Evolutionary conservation across 2,888 invertebrate species (phyloP).

Genomic region (Hypselothyrea guttata): DNA sequence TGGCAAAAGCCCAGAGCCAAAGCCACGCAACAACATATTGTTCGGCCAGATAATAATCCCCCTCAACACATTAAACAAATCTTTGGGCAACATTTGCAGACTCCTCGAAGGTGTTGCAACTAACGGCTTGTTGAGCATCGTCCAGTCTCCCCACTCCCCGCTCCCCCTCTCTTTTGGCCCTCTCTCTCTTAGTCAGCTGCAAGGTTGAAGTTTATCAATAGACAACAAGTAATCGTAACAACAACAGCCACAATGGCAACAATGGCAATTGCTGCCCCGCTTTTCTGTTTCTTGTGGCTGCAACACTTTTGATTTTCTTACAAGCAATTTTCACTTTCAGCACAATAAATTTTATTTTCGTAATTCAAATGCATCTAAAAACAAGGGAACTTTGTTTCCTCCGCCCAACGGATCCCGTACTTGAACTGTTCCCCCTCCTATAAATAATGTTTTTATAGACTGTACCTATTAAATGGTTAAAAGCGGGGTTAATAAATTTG

Average conservation of each 20-base stretch:
- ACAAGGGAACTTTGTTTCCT: conserved; percentile 54
- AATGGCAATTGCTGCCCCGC: conserved; percentile 13
- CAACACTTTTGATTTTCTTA: conserved; percentile 21
- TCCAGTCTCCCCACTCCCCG: neutral
- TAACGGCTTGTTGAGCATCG: conserved; percentile 1
- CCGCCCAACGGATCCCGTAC: too few species aligned
- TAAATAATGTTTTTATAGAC: too few species aligned
- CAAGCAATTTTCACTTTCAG: conserved; percentile 75
- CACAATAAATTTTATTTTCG: conserved; percentile 65
- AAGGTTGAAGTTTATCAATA: conserved; percentile 49
- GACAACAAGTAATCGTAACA: conserved; percentile 19
- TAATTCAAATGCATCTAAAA: conserved; percentile 46
- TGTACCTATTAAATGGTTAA: too few species aligned
- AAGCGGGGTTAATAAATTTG: too few species aligned
- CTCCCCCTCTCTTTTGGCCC: too few species aligned
- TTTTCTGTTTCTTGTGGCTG: conserved; percentile 6
- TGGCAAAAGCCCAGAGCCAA: conserved; percentile 36
- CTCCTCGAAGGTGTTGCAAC: conserved; percentile 51
- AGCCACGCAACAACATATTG: conserved; percentile 51
- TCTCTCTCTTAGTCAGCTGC: too few species aligned
- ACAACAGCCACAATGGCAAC: conserved; percentile 11
- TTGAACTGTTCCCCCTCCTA: conserved; percentile 15
- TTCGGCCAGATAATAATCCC: conserved; percentile 64
- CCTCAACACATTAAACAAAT: conserved; percentile 35
- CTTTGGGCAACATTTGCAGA: conserved; percentile 32